A percentile compares a stretch with the other conserved stretches of the same genome.
Conservation (phyloP, 2,888 invertebrate genomes). For the Rosalia funebris region DNA sequence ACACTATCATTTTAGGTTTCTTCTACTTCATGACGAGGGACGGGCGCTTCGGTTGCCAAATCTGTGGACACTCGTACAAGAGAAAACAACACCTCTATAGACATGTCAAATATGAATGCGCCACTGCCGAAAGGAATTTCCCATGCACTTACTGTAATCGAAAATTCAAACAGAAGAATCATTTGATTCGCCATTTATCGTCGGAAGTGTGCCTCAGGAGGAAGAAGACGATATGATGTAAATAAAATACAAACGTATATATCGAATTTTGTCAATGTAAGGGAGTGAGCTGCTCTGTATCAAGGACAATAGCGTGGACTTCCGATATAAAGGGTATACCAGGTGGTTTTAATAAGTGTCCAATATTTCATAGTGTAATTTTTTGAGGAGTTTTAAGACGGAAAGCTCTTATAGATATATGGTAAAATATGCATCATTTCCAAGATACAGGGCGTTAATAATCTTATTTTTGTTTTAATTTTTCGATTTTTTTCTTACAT, state of each 20-base stretch:
- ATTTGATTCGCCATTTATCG: not conserved
- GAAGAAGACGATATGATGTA: not conserved
- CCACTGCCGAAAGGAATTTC: not conserved
- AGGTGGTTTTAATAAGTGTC: not conserved
- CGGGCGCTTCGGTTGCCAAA: not conserved
- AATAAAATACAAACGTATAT: too few relatives aligned
- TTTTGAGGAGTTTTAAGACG: too few relatives aligned
- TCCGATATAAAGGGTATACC: too few relatives aligned
- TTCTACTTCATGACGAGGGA: not conserved
- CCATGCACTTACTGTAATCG: slow-evolving; percentile 76
- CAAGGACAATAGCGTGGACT: too few relatives aligned
- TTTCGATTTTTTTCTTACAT: too few relatives aligned
- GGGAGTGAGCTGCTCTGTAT: too few relatives aligned
- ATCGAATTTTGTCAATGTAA: too few relatives aligned
- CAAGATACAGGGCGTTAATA: too few relatives aligned
- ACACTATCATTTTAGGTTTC: slow-evolving; percentile 46
- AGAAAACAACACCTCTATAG: not conserved
- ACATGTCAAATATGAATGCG: not conserved
- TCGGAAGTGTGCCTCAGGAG: not conserved
- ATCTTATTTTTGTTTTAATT: too few relatives aligned
- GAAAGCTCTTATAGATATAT: too few relatives aligned
- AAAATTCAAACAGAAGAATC: slow-evolving; percentile 73
- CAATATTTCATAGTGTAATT: not conserved
- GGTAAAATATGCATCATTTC: too few relatives aligned
- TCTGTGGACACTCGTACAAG: slow-evolving; percentile 4